Conservation (phyloP, 2,888 invertebrate genomes). For the Heterodera filipjevi region DNA sequence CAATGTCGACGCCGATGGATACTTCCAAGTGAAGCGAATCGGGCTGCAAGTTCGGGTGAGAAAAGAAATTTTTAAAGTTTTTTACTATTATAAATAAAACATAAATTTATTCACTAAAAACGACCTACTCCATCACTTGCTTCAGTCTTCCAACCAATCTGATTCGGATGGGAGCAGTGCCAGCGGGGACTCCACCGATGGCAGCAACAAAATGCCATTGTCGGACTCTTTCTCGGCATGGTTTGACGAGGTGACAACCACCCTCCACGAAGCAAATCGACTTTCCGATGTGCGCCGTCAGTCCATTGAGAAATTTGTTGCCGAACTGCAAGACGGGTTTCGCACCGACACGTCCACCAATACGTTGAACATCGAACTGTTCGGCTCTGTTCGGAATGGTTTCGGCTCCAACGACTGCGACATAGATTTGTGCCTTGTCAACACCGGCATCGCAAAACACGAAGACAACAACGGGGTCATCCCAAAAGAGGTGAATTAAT, state of each 20-base stretch:
- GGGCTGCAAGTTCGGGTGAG: too few species aligned
- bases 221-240: background rate
- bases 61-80: too few species aligned
- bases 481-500: background rate
- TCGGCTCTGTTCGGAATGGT: slow-evolving; percentile 20
- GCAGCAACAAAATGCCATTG: background rate
- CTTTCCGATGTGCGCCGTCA: background rate
- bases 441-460: slow-evolving; percentile 5
- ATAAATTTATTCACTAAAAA: too few species aligned
- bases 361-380: background rate
- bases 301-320: background rate
- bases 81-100: too few species aligned
- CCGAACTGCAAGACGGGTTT: background rate
- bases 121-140: too few species aligned
- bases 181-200: background rate
- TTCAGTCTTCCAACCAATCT: background rate
- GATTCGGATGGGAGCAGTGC: background rate
- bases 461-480: background rate
- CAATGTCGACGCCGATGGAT: too few species aligned
- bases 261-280: background rate
- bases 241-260: background rate
- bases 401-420: slow-evolving; percentile 24
- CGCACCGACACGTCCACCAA: background rate
- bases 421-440: slow-evolving; percentile 22
- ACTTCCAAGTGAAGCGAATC: too few species aligned